Base-by-base conservation (phyloP, 2,888 invertebrate species). In the Cerastis leucographa region DNA sequence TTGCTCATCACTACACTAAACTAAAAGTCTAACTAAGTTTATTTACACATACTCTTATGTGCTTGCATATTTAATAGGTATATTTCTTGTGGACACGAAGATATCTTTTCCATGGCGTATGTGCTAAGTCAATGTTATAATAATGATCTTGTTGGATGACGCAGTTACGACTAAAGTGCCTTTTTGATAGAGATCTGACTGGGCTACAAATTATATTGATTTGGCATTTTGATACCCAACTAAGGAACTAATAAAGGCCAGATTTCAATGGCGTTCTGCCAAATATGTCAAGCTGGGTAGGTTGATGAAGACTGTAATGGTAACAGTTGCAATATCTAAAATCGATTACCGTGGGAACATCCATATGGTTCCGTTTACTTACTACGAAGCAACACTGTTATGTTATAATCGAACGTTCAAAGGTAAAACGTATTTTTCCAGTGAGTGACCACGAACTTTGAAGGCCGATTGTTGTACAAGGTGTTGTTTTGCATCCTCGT, bases 1-100 rank as follows among this genome's bases (percentile, higher is more conserved):
- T 87, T 71, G 65, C 74, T 67, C 56, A 82, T 62, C 81, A 87
- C 84, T 87, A 87, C 83, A 81, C 81, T 80, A 68, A 75, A 83
- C 80, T 80, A 75, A 44, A 80, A 73, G 69, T 69, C 68, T 71
- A 72, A 74, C 78, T 80, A 44, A 80, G 64, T 75, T 62, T 85
- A 80, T 87, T 85, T 78, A 76, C 86, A 51, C 22, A 71, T 65
- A 70, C 76, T 71, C 76, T 70, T 77, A 78, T 61, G 29, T 85
- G 62, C 71, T 71, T 74, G 62, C 64, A 46, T 78, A 71, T 35
- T 25, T 81, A 73, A 74, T 73, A n/a, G n/a, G n/a, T n/a, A 14
- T 84, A 61, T 81, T 54, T 69, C 68, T 84, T 72, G 56, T 65
- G 54, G 19, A 71, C 35, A 71, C 64, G 49, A 66, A 17, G 40